phyloP scores from a whole-genome alignment of 2,797 vertebrate species.

The Bucorvus abyssinicus region DNA sequence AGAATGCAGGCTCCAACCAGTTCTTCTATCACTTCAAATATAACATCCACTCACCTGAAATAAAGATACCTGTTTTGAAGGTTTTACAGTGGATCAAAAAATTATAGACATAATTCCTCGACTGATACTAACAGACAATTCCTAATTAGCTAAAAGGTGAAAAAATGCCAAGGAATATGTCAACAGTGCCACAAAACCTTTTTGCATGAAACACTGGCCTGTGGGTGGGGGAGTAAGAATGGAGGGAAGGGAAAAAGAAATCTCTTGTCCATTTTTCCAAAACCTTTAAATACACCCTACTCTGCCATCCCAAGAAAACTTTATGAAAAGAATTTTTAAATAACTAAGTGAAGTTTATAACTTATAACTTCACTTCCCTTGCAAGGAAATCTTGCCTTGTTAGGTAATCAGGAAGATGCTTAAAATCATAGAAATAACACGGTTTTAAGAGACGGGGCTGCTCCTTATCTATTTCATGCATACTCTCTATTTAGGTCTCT shows the following conservation, averaged over 20 bases:
- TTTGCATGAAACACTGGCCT: neutral
- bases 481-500: neutral
- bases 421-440: neutral
- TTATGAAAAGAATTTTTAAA: neutral
- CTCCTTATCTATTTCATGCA: neutral
- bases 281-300: neutral
- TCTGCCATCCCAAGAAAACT: neutral
- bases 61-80: neutral
- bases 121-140: neutral
- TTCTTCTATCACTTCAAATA: neutral
- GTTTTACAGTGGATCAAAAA: neutral
- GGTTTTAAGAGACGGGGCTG: neutral
- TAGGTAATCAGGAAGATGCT: neutral
- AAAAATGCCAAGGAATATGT: neutral
- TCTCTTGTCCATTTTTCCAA: neutral
- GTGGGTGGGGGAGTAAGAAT: neutral
- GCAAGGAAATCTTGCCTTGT: neutral
- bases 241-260: neutral
- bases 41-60: neutral
- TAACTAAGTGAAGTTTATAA: neutral
- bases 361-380: neutral
- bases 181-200: neutral
- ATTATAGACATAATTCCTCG: neutral
- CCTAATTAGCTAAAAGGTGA: neutral
- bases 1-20: neutral